Evolutionary conservation across 2,888 invertebrate genomes (phyloP).

Genomic region (Acleris laterana): DNA sequence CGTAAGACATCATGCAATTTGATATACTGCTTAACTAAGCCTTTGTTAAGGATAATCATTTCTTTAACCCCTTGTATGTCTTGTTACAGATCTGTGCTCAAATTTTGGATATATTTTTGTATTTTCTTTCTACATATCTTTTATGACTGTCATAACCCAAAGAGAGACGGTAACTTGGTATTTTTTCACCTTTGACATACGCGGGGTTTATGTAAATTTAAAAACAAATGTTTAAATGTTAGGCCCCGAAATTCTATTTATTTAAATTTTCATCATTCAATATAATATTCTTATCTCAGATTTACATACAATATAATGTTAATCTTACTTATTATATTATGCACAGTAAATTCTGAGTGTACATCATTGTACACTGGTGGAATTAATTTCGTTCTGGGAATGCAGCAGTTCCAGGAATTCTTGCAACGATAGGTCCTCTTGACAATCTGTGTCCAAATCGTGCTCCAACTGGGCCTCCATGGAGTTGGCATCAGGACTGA

Average conservation of each 20-base stretch:
- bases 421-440: conserved; percentile 79
- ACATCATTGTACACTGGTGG: conserved; percentile 69
- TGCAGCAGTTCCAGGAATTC: conserved; percentile 79
- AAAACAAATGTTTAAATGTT: conserved; percentile 29
- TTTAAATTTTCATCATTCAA: conserved; percentile 19
- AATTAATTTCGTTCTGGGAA: conserved; percentile 74
- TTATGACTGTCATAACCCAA: too few relatives aligned
- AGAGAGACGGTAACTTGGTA: too few relatives aligned
- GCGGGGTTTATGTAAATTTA: conserved; percentile 10
- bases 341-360: conserved; percentile 44
- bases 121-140: too few relatives aligned
- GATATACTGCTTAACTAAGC: too few relatives aligned
- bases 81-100: too few relatives aligned
- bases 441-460: conserved; percentile 80
- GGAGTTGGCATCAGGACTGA: conserved; percentile 79
- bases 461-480: conserved; percentile 79
- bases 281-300: conserved; percentile 61
- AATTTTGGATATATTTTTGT: too few relatives aligned
- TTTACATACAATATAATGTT: conserved; percentile 75
- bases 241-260: conserved; percentile 27
- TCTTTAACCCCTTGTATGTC: too few relatives aligned
- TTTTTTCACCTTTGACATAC: too few relatives aligned
- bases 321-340: conserved; percentile 62
- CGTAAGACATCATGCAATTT: too few relatives aligned
- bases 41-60: too few relatives aligned